These are phyloP conservation scores for Pan troglodytes DNA, from an alignment of 2,113 vertebrate genomes.

Conservation along the genomic window NHGRI_mPanTro3-v2.1_pri NC_072407.2:97802501-97803000, in stretches of 20 bases:
- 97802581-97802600: neutral
- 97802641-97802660: neutral
- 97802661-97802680: too few species aligned
- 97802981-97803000: neutral
- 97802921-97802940: neutral
- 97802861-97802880: neutral
- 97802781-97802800: too few species aligned
- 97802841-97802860: neutral
- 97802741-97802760: neutral
- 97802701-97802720: neutral
- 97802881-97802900: neutral
- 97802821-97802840: neutral
- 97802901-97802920: neutral
- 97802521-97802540: neutral
- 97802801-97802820: neutral
- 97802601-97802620: neutral
- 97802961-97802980: neutral
- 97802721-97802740: neutral
- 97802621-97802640: neutral
- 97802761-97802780: neutral
- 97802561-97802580: neutral
- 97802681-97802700: too few species aligned
- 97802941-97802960: neutral
- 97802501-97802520: conserved; percentile 1
- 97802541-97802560: conserved; percentile 30